Evolutionary conservation across 1,140 invertebrate genomes (phyloP).

Genomic region (Spodoptera frugiperda): DNA sequence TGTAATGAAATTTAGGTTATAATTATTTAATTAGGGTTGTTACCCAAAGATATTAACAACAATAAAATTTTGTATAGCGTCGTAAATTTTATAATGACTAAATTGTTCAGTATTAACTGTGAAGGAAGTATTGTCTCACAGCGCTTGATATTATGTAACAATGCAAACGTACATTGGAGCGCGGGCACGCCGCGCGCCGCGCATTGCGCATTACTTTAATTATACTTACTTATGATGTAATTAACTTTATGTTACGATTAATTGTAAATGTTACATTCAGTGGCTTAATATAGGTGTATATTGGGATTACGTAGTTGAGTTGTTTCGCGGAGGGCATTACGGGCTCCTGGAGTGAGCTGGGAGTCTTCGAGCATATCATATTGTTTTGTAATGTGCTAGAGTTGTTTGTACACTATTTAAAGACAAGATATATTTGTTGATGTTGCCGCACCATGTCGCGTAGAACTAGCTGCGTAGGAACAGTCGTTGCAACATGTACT

Average conservation of each 20-base stretch:
- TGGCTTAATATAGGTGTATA: conserved; percentile 74
- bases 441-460: conserved; percentile 72
- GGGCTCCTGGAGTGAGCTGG: conserved; percentile 43
- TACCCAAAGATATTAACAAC: conserved; percentile 15
- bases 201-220: conserved; percentile 51
- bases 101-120: conserved; percentile 44
- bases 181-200: conserved; percentile 7
- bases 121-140: conserved; percentile 18
- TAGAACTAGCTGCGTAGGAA: conserved; percentile 73
- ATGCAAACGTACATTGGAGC: conserved; percentile 25
- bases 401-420: conserved; percentile 53
- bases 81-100: conserved; percentile 25
- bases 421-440: conserved; percentile 64
- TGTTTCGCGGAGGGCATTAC: conserved; percentile 52
- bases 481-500: conserved; percentile 63
- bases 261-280: conserved; percentile 72
- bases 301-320: conserved; percentile 60
- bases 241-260: conserved; percentile 67
- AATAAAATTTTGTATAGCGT: conserved; percentile 30
- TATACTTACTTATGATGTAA: conserved; percentile 56
- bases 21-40: conserved; percentile 29
- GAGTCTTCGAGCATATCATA: conserved; percentile 70
- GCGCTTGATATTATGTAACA: conserved; percentile 28
- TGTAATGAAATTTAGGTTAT: conserved; percentile 38
- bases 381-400: conserved; percentile 65